Percentiles rank a stretch among this genome's conserved stretches.
Conservation (phyloP, 2,888 invertebrate genomes). For the Drosophila borealis region DNA sequence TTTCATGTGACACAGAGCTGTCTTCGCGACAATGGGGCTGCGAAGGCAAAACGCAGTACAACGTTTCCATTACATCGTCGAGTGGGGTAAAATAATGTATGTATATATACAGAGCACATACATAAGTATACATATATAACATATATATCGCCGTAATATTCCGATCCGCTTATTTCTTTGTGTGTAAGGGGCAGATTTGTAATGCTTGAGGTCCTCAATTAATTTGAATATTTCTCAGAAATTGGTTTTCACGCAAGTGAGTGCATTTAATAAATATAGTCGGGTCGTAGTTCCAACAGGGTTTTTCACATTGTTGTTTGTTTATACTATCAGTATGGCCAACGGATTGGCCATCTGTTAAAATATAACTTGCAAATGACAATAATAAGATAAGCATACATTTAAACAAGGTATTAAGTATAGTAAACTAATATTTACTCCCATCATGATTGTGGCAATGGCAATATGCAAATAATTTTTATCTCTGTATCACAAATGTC, state of each 20-base stretch:
- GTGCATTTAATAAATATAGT: background rate
- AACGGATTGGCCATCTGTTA: background rate
- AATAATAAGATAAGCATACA: background rate
- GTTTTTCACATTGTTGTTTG: background rate
- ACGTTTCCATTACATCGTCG: background rate
- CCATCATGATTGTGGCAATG: too few relatives aligned
- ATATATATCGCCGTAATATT: background rate
- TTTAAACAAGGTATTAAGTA: background rate
- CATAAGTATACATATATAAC: background rate
- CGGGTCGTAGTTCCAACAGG: background rate
- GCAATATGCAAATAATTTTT: too few relatives aligned
- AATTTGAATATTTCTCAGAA: too few relatives aligned
- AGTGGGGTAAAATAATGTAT: background rate
- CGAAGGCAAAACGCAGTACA: slow-evolving; percentile 8
- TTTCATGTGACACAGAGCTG: background rate
- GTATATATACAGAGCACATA: background rate
- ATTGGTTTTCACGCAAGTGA: too few relatives aligned
- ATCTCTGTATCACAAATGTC: too few relatives aligned
- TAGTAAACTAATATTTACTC: background rate
- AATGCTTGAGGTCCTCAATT: too few relatives aligned
- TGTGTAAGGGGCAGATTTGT: too few relatives aligned
- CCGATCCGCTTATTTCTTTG: too few relatives aligned
- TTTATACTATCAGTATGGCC: background rate
- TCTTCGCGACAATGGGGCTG: background rate
- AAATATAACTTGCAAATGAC: background rate